A percentile compares a stretch with the other conserved stretches of the same genome.
phyloP scores from a whole-genome alignment of 2,797 vertebrate genomes.

The Catamblyrhynchus diadema region DNA sequence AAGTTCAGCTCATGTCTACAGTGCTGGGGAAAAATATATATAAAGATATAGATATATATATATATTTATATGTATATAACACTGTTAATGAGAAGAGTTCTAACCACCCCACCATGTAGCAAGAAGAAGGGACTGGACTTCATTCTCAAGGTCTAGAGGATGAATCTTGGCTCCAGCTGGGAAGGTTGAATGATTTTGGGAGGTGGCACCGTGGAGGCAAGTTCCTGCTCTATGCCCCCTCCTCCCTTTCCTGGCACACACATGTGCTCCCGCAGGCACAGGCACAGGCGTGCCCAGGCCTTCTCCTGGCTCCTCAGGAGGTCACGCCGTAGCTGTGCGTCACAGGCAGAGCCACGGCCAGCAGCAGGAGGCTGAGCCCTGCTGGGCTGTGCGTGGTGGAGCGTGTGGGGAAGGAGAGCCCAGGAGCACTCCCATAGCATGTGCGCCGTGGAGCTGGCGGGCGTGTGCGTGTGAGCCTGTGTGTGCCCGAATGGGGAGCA shows the following conservation, averaged over 20 bases:
- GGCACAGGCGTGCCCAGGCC: fast-evolving
- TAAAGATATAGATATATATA: constrained; percentile 79
- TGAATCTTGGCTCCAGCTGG: constrained; percentile 63
- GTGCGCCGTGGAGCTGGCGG: neutral
- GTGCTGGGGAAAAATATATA: constrained; percentile 80
- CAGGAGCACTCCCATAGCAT: fast-evolving
- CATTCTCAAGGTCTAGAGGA: constrained; percentile 57
- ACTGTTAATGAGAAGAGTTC: constrained; percentile 80
- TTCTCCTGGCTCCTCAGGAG: neutral
- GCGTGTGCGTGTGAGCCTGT: neutral
- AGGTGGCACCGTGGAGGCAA: neutral
- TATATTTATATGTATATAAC: constrained; percentile 84
- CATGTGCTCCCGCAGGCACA: fast-evolving
- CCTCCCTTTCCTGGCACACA: neutral
- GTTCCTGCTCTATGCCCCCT: neutral
- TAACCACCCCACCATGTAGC: constrained; percentile 73
- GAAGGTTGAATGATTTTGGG: neutral
- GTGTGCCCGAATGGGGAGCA: neutral
- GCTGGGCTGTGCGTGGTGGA: neutral
- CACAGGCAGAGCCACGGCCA: neutral
- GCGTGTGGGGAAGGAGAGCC: neutral
- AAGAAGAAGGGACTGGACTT: constrained; percentile 68
- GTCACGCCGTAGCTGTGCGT: neutral
- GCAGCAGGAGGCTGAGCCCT: neutral
- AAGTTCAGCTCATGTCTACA: constrained; percentile 78